These are phyloP conservation scores for Galerucella calmariensis DNA, from an alignment of 2,888 invertebrate genomes.

Conservation along the genomic window DNA sequence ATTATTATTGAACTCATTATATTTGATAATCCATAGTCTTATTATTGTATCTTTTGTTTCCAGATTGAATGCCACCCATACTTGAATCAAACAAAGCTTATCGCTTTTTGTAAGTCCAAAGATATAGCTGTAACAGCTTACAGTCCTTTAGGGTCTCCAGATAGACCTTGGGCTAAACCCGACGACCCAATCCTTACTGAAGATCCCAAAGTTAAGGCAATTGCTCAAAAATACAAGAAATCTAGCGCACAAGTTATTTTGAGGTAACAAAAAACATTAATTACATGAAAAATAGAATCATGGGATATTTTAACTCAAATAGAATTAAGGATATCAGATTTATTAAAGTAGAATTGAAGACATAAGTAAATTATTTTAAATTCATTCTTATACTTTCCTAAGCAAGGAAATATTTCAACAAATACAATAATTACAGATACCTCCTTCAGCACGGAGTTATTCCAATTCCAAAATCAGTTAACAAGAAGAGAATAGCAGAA, in stretches of 20 bases:
- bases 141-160: slow-evolving; percentile 87
- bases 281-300: no score
- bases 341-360: no score
- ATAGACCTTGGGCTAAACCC: slow-evolving; percentile 84
- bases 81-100: slow-evolving; percentile 76
- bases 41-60: slow-evolving; percentile 31
- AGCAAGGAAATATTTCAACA: background rate
- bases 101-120: slow-evolving; percentile 75
- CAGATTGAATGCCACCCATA: slow-evolving; percentile 87
- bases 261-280: slow-evolving; percentile 60
- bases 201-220: slow-evolving; percentile 74
- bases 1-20: no score
- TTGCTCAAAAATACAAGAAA: slow-evolving; percentile 74
- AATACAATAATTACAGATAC: slow-evolving; percentile 62
- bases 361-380: background rate
- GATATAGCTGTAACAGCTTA: slow-evolving; percentile 82
- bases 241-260: slow-evolving; percentile 77
- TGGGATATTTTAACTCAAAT: background rate
- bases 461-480: slow-evolving; percentile 86
- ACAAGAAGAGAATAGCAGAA: slow-evolving; percentile 72
- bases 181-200: slow-evolving; percentile 78
- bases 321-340: background rate
- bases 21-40: no score
- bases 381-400: background rate
- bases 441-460: slow-evolving; percentile 75